These are phyloP conservation scores for Escarpia spicata DNA, from an alignment of 2,888 invertebrate genomes.

Conservation along the genomic window DNA sequence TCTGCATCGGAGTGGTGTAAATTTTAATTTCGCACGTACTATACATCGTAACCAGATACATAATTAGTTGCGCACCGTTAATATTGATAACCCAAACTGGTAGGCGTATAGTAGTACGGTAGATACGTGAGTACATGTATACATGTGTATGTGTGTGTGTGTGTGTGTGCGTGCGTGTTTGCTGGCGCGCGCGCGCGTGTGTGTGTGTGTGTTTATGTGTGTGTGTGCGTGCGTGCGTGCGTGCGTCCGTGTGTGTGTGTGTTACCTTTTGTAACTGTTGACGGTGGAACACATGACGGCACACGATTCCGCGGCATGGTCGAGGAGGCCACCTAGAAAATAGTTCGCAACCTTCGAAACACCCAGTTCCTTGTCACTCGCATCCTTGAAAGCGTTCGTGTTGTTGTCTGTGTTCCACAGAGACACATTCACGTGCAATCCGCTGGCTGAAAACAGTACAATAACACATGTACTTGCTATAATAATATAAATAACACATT, in stretches of 20 bases:
- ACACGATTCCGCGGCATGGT: slow-evolving; percentile 41
- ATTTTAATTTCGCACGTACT: neutral
- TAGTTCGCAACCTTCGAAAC: slow-evolving; percentile 39
- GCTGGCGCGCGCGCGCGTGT: too few relatives aligned
- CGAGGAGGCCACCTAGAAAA: slow-evolving; percentile 47
- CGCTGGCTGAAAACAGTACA: slow-evolving; percentile 40
- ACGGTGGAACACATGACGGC: slow-evolving; percentile 49
- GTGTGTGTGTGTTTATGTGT: neutral
- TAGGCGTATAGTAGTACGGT: too few relatives aligned
- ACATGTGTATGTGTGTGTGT: too few relatives aligned
- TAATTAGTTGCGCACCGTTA: too few relatives aligned
- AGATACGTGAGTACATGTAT: too few relatives aligned
- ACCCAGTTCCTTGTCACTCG: slow-evolving; percentile 31
- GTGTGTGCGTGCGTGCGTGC: neutral
- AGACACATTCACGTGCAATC: slow-evolving; percentile 46
- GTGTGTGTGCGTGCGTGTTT: neutral
- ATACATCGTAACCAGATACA: neutral
- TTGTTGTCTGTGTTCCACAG: slow-evolving; percentile 40
- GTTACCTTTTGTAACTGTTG: slow-evolving; percentile 49
- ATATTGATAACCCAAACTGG: too few relatives aligned
- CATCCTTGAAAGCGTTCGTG: slow-evolving; percentile 38
- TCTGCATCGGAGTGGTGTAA: neutral
- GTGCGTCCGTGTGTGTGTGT: neutral
- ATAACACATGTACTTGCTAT: neutral
- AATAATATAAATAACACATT: too few relatives aligned